Evolutionary conservation across 2,888 invertebrate species (phyloP).

Genomic region (Lasioglossum lativentre): DNA sequence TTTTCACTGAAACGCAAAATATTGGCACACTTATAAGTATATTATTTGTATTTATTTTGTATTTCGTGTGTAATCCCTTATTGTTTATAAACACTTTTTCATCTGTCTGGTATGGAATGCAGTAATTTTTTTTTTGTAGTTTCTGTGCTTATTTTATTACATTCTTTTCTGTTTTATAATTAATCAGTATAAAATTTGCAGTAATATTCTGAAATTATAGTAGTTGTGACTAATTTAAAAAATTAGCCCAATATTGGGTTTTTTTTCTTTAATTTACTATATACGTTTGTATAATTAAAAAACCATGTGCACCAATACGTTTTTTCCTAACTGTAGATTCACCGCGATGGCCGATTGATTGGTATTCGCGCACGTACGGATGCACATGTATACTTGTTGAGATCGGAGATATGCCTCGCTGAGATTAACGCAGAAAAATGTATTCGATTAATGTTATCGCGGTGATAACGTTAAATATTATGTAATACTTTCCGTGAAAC

Average conservation of each 20-base stretch:
- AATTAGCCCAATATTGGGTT: no score
- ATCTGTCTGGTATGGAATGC: no score
- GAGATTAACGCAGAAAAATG: neutral
- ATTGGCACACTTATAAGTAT: no score
- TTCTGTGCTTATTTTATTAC: neutral
- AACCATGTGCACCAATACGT: neutral
- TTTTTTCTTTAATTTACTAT: neutral
- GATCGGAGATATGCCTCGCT: constrained; percentile 2
- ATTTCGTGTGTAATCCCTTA: neutral
- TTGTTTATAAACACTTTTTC: neutral
- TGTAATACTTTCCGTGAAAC: constrained; percentile 6
- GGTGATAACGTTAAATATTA: constrained; percentile 31
- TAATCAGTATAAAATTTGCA: neutral
- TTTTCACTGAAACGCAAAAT: no score
- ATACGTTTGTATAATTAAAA: neutral
- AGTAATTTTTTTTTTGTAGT: neutral
- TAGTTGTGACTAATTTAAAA: no score
- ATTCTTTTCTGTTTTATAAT: neutral
- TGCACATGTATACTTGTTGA: constrained; percentile 25
- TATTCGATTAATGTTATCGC: constrained; percentile 24
- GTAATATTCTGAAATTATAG: neutral
- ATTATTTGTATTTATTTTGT: no score
- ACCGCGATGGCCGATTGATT: neutral
- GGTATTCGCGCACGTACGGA: constrained; percentile 24
- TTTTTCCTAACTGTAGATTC: constrained; percentile 31